Base-by-base conservation (phyloP, 2,888 invertebrate species). In the Nasonia oneida region DNA sequence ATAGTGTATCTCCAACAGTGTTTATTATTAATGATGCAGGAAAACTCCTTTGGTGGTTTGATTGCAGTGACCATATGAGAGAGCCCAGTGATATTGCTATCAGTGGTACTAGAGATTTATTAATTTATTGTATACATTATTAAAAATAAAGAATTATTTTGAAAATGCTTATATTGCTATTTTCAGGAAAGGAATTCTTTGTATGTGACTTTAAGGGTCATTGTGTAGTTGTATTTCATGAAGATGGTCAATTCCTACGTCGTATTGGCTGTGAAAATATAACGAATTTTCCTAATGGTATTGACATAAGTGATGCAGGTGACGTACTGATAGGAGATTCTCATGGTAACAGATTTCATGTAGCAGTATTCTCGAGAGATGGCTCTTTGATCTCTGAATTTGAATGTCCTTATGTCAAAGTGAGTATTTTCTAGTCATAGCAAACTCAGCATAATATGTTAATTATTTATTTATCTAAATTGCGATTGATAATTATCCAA, bases 161-260 rank as follows among this genome's bases (percentile, higher is more conserved):
- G 29, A 33, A 82, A 67, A 74, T 57, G 71, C 12, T 64, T 85
- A 23, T 8, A 61, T 61, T 39, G 75, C 81, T 8, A 42, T 70
- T 87, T 89, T 71, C 93, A 97, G 97, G 97, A 91, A 97, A 97
- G 93, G 97, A 98, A 94, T 98, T 98, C 94, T 99, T 98, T 94
- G 98, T 99, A 87, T 99, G 99, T 94, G 99, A 99, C 94, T 99
- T 99, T 94, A 99, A 99, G 94, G 99, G 98, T 81, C 99, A 99
- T 94, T 98, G 98, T 94, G 98, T 99, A 81, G 98, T 98, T 42
- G 98, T 99, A 76, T 98, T 98, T 93, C 97, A 97, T 93, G 98
- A 98, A 93, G 97, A 97, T 88, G 99, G 99, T 84, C 96, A 96
- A 88, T 99, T 98, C 94, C 94, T 98, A 91, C 97, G 98, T 89